phyloP scores from a whole-genome alignment of 92 coral and sea anemone genomes.

The Palythoa grandiflora region DNA sequence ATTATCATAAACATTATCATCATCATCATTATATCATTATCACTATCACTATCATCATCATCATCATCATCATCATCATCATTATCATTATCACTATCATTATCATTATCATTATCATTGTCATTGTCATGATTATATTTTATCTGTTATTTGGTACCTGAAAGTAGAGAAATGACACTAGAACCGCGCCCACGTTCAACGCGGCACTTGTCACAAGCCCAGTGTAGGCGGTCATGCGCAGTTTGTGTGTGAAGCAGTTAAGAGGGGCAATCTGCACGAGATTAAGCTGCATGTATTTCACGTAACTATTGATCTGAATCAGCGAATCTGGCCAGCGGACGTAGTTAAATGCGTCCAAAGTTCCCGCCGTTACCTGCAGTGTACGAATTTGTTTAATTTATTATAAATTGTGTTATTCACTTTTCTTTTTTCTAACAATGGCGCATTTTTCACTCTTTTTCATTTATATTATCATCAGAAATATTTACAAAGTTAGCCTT shows the following conservation, averaged over 20 bases:
- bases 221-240: conserved; percentile 73
- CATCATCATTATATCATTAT: too few species aligned
- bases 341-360: conserved; percentile 80
- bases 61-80: too few species aligned
- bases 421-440: too few species aligned
- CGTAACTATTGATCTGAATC: conserved; percentile 70
- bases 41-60: too few species aligned
- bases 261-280: conserved; percentile 81
- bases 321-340: conserved; percentile 84
- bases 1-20: too few species aligned
- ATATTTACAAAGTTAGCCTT: too few species aligned
- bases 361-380: conserved; percentile 74
- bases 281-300: conserved; percentile 78
- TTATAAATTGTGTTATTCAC: not conserved
- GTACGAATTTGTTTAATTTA: not conserved
- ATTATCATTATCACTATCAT: too few species aligned
- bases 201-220: conserved; percentile 62
- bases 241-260: conserved; percentile 69
- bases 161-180: conserved; percentile 61
- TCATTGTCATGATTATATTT: not conserved
- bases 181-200: conserved; percentile 53
- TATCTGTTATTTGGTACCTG: conserved; percentile 43
- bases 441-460: too few species aligned
- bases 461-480: too few species aligned
- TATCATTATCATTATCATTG: not conserved